Conservation (phyloP, 2,888 invertebrate species). For the Desoria tigrina region DNA sequence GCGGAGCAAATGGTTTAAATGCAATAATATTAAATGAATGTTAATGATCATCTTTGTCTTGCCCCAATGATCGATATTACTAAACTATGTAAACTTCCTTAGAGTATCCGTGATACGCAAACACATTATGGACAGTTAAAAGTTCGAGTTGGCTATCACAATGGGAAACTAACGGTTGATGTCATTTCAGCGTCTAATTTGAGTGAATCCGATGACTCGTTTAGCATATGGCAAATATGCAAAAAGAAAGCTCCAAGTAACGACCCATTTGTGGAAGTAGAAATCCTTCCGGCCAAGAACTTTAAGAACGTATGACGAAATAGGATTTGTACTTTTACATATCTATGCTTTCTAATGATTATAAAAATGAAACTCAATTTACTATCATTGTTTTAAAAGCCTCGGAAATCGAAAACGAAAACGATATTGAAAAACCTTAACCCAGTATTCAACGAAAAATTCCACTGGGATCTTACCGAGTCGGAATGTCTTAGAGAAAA, state of each 20-base stretch:
- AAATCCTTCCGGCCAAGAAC: constrained; percentile 28
- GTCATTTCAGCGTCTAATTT: constrained; percentile 39
- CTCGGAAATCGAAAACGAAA: constrained; percentile 23
- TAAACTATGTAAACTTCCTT: neutral
- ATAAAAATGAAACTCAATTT: neutral
- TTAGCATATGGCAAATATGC: constrained; percentile 25
- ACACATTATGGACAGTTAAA: constrained; percentile 38
- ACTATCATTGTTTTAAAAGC: constrained; percentile 20
- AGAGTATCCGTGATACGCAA: neutral
- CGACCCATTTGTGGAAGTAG: constrained; percentile 48
- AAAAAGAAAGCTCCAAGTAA: constrained; percentile 33
- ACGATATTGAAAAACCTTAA: constrained; percentile 44
- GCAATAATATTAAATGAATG: neutral
- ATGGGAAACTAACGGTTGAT: constrained; percentile 40
- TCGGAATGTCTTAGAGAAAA: constrained; percentile 29
- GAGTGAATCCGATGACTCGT: constrained; percentile 32
- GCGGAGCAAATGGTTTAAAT: constrained; percentile 37
- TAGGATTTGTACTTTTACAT: neutral
- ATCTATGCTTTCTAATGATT: no score
- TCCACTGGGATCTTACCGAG: constrained; percentile 38
- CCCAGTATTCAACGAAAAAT: constrained; percentile 47
- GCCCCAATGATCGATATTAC: neutral
- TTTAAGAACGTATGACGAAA: constrained; percentile 31
- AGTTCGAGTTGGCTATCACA: constrained; percentile 38
- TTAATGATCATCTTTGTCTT: no score